Base-by-base conservation (phyloP, 2,888 invertebrate species). In the Mechanitis mazaeus region DNA sequence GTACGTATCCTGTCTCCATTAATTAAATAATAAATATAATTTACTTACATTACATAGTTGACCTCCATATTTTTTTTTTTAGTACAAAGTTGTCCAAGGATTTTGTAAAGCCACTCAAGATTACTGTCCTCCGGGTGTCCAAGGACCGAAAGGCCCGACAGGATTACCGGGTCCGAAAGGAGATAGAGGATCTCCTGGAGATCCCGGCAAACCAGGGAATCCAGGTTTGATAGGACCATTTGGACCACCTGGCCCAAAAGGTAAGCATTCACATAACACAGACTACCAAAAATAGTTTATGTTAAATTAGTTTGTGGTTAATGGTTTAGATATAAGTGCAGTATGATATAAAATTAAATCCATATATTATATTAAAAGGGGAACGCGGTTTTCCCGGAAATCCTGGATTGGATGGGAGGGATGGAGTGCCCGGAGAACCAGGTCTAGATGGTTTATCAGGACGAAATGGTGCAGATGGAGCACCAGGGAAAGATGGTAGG, bases 361-460 rank as follows among this genome's bases (percentile, higher is more conserved):
- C 4, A 50, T 50, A 7, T 11, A n/a, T 28, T 50, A 42, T 77
- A 83, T 59, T 71, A 63, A 3, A 76, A 80, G 95, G 95, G 38
- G 92, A 93, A 71, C 92, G 94, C 45, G 95, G 95, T 0, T 93
- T 93, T 54, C 91, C 93, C 0, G 95, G 95, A 0, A 91, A 92
- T 50, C 85, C 93, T 0, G 96, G 96, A 0, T 81, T 97, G 1
- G 97, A 97, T 74, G 97, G 97, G 0, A 89, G 96, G 60, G 96
- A 97, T 71, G 97, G 97, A 3, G 93, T 97, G 0, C 97, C 97
- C 0, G 97, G 97, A 0, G 96, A 96, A 74, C 97, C 97, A 0
- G 97, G 97, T 0, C 84, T 97, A 45, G 96, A 96, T 72, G 97
- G 97, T 0, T 93, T 96, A 67, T 95, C 95, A 0, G 96, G 97